Base-by-base conservation (phyloP, 2,888 invertebrate species). In the Coleophora flavipennella region DNA sequence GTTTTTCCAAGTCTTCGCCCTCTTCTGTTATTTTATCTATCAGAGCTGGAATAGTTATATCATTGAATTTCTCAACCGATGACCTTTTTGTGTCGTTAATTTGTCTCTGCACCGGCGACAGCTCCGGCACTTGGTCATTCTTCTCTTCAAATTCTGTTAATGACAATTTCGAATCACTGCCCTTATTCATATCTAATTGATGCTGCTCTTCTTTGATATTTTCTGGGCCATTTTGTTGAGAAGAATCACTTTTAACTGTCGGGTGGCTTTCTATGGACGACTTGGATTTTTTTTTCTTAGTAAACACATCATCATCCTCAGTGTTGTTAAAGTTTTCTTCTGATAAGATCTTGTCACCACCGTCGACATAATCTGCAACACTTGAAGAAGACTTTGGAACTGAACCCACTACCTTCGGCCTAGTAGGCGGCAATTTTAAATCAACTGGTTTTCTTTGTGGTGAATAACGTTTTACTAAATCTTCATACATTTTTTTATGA, bases 391-490 rank as follows among this genome's bases (percentile, higher is more conserved):
- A 75, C 56, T 84, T 84, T 11, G 79, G 77, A 39, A 83, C 75
- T 10, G 79, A 78, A 36, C 67, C 77, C 26, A 84, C 70, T n/a
- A 84, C 69, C 49, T 73, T 67, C 2, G 84, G 81, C 48, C 69
- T 72, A 8, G 84, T 84, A 2, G 84, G 81, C 14, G 84, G 84
- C 48, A 84, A 59, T 39, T 68, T 74, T 81, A 83, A 81, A 55
- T 83, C 73, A 10, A 84, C 50, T 9, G 80, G 80, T 45, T 83
- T 83, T 33, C 80, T 73, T 45, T 81, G 80, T 9, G 84, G 84
- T 11, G 84, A 83, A 50, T 84, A 84, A 41, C 81, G 70, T 50
- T 84, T 84, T 13, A 83, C 59, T 42, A 84, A 59, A 45, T 84
- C 75, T 35, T 84, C 83, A 45, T 80, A 84, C 33, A 83, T 48